Evolutionary conservation across 1,140 invertebrate species (phyloP).

Genomic region (Chironomus striatipennis): DNA sequence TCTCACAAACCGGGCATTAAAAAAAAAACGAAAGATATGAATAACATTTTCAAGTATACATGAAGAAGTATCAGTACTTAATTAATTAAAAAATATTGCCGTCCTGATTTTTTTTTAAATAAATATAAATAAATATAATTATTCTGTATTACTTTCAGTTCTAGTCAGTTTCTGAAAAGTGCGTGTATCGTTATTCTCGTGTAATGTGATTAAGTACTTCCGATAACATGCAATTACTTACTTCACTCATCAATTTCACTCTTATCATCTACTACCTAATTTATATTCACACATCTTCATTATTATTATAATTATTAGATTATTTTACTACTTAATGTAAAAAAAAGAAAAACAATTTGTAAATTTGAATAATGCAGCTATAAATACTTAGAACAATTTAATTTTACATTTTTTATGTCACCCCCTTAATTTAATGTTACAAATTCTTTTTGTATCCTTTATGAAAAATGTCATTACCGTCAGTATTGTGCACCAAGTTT

Average conservation of each 20-base stretch:
- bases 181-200: too few species aligned
- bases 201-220: neutral
- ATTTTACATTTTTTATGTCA: neutral
- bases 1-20: conserved; percentile 1
- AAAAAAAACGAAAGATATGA: neutral
- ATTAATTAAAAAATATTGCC: conserved; percentile 14
- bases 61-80: conserved; percentile 5
- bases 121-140: neutral
- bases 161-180: conserved; percentile 10
- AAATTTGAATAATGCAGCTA: neutral
- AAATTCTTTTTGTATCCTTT: too few species aligned
- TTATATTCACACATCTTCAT: neutral
- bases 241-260: neutral
- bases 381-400: neutral
- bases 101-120: conserved; percentile 4
- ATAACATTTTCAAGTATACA: neutral
- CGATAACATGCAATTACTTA: neutral
- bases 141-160: neutral
- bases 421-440: neutral
- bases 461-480: neutral
- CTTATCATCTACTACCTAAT: neutral
- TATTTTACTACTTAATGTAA: too few species aligned
- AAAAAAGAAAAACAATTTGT: neutral
- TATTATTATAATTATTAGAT: too few species aligned
- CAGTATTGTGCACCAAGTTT: neutral